Conservation (phyloP, 2,113 vertebrate genomes). For the Callipepla squamata region DNA sequence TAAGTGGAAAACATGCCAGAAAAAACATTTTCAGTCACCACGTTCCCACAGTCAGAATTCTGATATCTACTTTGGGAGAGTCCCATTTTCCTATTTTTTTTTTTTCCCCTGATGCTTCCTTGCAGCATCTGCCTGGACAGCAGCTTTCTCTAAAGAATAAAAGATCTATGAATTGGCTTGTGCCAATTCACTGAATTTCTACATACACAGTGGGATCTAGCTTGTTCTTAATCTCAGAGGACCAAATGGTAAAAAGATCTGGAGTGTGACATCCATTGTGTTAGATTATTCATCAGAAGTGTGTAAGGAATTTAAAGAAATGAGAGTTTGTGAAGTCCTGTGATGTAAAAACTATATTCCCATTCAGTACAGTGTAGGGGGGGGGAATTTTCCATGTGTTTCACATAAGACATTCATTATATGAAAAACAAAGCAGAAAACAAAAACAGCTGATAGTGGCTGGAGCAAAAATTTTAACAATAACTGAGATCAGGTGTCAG, state of each 20-base stretch:
- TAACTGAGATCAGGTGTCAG: neutral
- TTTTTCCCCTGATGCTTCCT: neutral
- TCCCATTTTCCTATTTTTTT: neutral
- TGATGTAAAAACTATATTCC: slow-evolving; percentile 51
- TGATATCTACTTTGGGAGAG: neutral
- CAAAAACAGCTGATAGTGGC: neutral
- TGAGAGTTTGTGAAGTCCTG: slow-evolving; percentile 6
- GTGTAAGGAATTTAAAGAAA: slow-evolving; percentile 54
- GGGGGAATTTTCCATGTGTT: neutral
- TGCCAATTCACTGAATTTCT: slow-evolving; percentile 23
- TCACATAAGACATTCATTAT: neutral
- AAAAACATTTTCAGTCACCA: neutral
- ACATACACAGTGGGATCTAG: slow-evolving; percentile 40
- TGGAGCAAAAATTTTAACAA: neutral
- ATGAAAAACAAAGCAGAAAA: neutral
- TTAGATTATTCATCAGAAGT: slow-evolving; percentile 18
- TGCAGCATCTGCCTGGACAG: neutral
- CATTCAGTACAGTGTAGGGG: neutral
- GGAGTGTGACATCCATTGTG: neutral
- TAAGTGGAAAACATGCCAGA: neutral
- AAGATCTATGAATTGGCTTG: neutral
- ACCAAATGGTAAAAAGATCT: slow-evolving; percentile 16
- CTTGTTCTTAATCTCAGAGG: neutral
- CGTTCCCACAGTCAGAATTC: neutral
- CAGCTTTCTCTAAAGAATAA: slow-evolving; percentile 5